Conservation (phyloP, 2,113 vertebrate species). For the Oncorhynchus keta region DNA sequence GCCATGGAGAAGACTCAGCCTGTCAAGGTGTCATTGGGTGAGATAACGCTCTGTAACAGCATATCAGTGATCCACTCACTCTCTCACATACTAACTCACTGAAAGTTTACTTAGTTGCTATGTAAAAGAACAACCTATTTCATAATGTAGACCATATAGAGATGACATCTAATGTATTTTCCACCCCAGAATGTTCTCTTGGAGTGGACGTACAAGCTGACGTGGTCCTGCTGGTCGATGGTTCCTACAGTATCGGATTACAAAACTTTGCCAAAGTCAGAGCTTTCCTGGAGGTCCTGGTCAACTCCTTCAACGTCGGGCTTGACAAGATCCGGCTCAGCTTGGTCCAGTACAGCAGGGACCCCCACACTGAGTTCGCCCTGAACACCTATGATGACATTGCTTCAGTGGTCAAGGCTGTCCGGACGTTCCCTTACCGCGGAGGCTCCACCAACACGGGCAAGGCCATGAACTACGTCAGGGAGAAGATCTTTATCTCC, state of each 20-base stretch:
- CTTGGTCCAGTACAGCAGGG: conserved; percentile 97
- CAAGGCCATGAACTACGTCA: conserved; percentile 95
- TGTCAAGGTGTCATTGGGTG: conserved; percentile 90
- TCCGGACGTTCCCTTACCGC: conserved; percentile 94
- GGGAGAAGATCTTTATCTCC: conserved; percentile 87
- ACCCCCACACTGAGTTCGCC: conserved; percentile 93
- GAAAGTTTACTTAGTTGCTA: not conserved
- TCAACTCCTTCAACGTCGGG: conserved; percentile 93
- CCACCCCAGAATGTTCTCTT: conserved; percentile 90
- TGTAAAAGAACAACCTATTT: no score
- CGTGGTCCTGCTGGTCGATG: conserved; percentile 94
- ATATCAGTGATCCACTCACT: not conserved
- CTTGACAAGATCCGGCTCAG: conserved; percentile 90
- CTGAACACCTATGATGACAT: conserved; percentile 90
- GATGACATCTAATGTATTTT: not conserved
- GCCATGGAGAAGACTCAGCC: conserved; percentile 93
- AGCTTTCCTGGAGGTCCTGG: conserved; percentile 93
- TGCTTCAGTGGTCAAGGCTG: conserved; percentile 87
- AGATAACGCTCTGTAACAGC: conserved; percentile 39
- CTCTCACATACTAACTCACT: not conserved
- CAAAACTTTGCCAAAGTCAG: conserved; percentile 98
- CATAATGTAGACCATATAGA: no score
- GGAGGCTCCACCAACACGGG: conserved; percentile 99
- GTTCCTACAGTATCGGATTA: conserved; percentile 97
- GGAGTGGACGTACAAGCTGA: conserved; percentile 97